Evolutionary conservation across 1,140 invertebrate genomes (phyloP).

Genomic region (Cherax destructor): DNA sequence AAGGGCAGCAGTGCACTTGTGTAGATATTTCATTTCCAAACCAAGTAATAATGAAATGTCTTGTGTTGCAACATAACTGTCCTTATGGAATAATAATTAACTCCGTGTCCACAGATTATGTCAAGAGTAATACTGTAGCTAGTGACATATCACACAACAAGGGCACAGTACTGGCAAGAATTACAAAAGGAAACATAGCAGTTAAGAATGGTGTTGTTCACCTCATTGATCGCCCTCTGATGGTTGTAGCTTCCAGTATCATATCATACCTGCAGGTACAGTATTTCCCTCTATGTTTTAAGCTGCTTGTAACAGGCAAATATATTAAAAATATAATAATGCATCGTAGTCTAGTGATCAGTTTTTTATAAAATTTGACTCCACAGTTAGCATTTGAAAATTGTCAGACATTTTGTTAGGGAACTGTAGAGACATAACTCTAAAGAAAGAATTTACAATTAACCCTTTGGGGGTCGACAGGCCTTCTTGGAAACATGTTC

Average conservation of each 20-base stretch:
- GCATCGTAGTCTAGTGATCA: constrained; percentile 16
- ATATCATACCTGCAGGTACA: constrained; percentile 89
- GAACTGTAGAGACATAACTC: no score
- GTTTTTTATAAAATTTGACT: no score
- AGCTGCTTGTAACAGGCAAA: no score
- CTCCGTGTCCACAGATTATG: constrained; percentile 81
- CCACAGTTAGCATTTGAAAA: no score
- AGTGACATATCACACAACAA: constrained; percentile 84
- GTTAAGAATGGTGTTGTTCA: constrained; percentile 94
- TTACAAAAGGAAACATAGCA: constrained; percentile 93
- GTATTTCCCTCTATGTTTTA: constrained; percentile 62
- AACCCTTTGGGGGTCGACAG: no score
- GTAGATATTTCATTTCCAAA: no score
- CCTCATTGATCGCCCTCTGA: constrained; percentile 90
- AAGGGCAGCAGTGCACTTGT: no score
- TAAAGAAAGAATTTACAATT: no score
- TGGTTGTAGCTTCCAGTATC: constrained; percentile 90
- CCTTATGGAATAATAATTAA: neutral
- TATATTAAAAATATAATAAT: neutral
- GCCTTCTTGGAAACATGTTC: no score
- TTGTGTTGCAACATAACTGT: neutral
- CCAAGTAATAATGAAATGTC: no score
- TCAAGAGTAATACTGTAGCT: constrained; percentile 89
- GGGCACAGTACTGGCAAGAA: constrained; percentile 90
- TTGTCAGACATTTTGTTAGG: neutral